A percentile compares a stretch with the other conserved stretches of the same genome.
Evolutionary conservation across 1,140 invertebrate genomes (phyloP).

Genomic region (Plutomurus gul): DNA sequence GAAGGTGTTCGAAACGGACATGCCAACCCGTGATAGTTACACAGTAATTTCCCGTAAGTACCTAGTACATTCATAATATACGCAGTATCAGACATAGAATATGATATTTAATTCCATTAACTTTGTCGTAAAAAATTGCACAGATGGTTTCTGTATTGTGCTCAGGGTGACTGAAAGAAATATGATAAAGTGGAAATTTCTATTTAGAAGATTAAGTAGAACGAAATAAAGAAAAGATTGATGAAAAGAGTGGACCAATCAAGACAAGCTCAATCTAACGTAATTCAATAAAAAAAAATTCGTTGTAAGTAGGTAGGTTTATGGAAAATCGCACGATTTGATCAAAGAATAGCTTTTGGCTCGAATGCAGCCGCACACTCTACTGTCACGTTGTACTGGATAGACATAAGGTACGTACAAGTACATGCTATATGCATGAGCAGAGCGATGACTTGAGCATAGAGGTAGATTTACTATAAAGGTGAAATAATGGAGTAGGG

Average conservation of each 20-base stretch:
- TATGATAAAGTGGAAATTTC: constrained; percentile 23
- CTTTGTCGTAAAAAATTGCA: constrained; percentile 12
- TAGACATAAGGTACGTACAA: not conserved
- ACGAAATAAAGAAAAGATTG: constrained; percentile 19
- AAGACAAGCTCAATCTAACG: constrained; percentile 8
- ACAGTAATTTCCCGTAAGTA: constrained; percentile 7
- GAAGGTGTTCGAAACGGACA: constrained; percentile 3
- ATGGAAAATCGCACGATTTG: constrained; percentile 9
- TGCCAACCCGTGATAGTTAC: constrained; percentile 16
- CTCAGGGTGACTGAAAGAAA: constrained; percentile 23
- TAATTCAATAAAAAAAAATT: not conserved
- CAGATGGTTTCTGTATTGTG: constrained; percentile 21
- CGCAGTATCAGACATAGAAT: too few species aligned
- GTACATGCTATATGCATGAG: not conserved
- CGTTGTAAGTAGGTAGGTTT: too few species aligned
- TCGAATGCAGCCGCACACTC: too few species aligned
- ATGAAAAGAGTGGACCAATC: constrained; percentile 13
- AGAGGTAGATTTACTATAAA: not conserved
- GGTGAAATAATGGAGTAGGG: constrained; percentile 17
- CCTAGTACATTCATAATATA: not conserved
- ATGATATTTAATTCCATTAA: too few species aligned
- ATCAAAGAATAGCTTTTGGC: constrained; percentile 16
- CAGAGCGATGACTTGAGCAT: not conserved
- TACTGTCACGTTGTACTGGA: too few species aligned
- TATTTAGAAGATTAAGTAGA: constrained; percentile 19